Base-by-base conservation (phyloP, 2,797 vertebrate genomes). In the Anguilla pacifica region DNA sequence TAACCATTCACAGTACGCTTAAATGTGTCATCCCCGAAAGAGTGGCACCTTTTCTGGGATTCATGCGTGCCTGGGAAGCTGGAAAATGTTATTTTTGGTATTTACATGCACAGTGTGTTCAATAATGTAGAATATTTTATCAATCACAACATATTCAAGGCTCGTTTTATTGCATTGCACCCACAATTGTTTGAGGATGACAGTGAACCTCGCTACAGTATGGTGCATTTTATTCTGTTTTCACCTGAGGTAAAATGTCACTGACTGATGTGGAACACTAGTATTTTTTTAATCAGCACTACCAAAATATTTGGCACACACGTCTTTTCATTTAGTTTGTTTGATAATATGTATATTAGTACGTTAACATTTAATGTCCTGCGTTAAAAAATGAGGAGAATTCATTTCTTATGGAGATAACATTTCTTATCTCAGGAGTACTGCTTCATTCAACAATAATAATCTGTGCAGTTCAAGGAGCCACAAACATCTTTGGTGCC, bases 251-350 rank as follows among this genome's bases (percentile, higher is more conserved):
- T 9, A 79, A 86, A 55, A 35, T 61, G 72, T 79, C 74, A 81
- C 17, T 59, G 31, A 81, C 19, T 11, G 55, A 10, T 59, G 57
- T 67, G 28, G 85, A 82, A 61, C 74, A 17, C 7, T 82, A 39
- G 79, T 82, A 64, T 87, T 49, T 82, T 82, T 17, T 31, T n/a
- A 82, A 87, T 46, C 86, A 28, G 39, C 57, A 35, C 77, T 43
- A 31, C 6, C 15, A 46, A 13, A 57, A 35, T 3, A 35, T 86
- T 81, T 79, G 72, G 70, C 67, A 55, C 28, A 81, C 55, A 11
- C 59, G 22, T 61, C 4, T 15, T 17, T 25, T 61, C 0, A 17
- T 61, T 46, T 39, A 15, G 85, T 53, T 86, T 86, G 39, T 49
- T 19, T 15, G 25, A 11, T 28, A 61, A 61, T 61, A 61, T 61